Base-by-base conservation (phyloP, 2,888 invertebrate species). In the Eurois occulta region DNA sequence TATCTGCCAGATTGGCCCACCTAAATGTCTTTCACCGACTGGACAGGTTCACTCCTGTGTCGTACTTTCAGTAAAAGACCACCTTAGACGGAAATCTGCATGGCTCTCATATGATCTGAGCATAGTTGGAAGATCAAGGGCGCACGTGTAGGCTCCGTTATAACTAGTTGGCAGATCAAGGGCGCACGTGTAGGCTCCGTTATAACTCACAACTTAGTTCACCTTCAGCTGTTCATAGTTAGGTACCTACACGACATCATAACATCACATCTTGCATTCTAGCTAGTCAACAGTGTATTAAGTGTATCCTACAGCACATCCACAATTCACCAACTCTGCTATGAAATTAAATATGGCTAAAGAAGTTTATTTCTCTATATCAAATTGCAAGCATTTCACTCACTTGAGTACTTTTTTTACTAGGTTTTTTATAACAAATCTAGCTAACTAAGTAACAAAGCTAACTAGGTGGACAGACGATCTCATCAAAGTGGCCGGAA, bases 101-200 rank as follows among this genome's bases (percentile, higher is more conserved):
- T n/a, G n/a, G n/a, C n/a, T n/a, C n/a, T n/a, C n/a, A n/a, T n/a
- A n/a, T n/a, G n/a, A n/a, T n/a, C n/a, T n/a, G n/a, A n/a, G n/a
- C n/a, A n/a, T n/a, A n/a, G n/a, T n/a, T n/a, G n/a, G n/a, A n/a
- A n/a, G n/a, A n/a, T n/a, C n/a, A n/a, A n/a, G n/a, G n/a, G n/a
- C n/a, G n/a, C n/a, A n/a, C n/a, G n/a, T n/a, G n/a, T n/a, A n/a
- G n/a, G n/a, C n/a, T n/a, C n/a, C n/a, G n/a, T n/a, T n/a, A n/a
- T n/a, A n/a, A n/a, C 69, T 24, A 82, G 48, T 35, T 21, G 60
- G 10, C 4, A 35, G 68, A 35, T 41, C 43, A 69, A 69, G 72
- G 67, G 32, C 55, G 41, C 24, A 46, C 24, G 55, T 21, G 41
- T 6, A 18, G 8, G 18, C 10, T 8, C 21, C 21, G 7, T n/a